Percentiles rank a stretch among this genome's conserved stretches.
Evolutionary conservation across 1,140 invertebrate genomes (phyloP).

Genomic region (Drosophila orosa): DNA sequence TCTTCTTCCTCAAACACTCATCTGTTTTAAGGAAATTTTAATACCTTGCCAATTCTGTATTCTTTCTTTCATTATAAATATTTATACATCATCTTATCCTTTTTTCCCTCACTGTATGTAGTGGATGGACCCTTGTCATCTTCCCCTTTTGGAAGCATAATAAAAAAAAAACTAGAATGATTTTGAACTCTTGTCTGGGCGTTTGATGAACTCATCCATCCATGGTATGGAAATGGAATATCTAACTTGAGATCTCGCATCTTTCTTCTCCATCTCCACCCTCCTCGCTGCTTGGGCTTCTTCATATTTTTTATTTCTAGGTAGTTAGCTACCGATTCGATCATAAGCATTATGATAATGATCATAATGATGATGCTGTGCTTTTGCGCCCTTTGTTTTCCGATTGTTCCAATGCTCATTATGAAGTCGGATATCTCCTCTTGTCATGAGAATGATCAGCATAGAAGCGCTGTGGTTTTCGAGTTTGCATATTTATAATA

Average conservation of each 20-base stretch:
- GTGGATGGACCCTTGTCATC: not conserved
- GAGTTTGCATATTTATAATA: slow-evolving; percentile 71
- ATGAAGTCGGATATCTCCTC: slow-evolving; percentile 29
- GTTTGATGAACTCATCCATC: slow-evolving; percentile 82
- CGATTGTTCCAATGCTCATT: slow-evolving; percentile 41
- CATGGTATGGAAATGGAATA: slow-evolving; percentile 41
- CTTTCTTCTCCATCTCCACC: slow-evolving; percentile 5
- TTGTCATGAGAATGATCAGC: slow-evolving; percentile 46
- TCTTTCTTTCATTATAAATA: not conserved
- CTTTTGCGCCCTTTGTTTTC: slow-evolving; percentile 57
- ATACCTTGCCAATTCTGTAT: no score
- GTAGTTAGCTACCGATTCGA: slow-evolving; percentile 64
- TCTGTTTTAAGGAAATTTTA: not conserved
- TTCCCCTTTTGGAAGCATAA: slow-evolving; percentile 2
- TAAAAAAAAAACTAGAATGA: slow-evolving; percentile 27
- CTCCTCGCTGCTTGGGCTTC: not conserved
- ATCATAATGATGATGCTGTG: slow-evolving; percentile 64
- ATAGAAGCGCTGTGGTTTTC: slow-evolving; percentile 34
- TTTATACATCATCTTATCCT: not conserved
- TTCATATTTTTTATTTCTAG: slow-evolving; percentile 45
- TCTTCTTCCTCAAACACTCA: not conserved
- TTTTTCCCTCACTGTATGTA: slow-evolving; percentile 11
- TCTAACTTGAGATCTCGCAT: slow-evolving; percentile 39
- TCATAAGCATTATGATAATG: slow-evolving; percentile 53
- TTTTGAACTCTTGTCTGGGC: slow-evolving; percentile 68